Base-by-base conservation (phyloP, 2,113 vertebrate species). In the Phalacrocorax aristotelis region DNA sequence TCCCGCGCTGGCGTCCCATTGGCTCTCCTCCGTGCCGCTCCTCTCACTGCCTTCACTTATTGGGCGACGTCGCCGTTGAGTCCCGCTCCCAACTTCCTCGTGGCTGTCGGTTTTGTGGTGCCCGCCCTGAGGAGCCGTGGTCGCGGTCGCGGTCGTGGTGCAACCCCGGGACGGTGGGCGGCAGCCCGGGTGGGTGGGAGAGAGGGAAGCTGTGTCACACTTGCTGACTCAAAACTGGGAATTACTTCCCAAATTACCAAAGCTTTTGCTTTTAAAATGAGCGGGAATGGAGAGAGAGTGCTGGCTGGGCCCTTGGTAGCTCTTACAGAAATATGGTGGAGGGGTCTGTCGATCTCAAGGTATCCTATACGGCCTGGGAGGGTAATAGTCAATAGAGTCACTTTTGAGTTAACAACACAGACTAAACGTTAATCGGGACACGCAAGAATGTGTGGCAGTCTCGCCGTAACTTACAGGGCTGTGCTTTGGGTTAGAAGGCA, bases 401-500 rank as follows among this genome's bases (percentile, higher is more conserved):
- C 20, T 8, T 34, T 13, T 42, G 21, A 4, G 5, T 36, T 5
- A 34, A 18, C 29, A 3, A 10, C 44, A 5, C 20, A 2, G 64
- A 8, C 7, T 34, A 32, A 29, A 15, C 4, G 1, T 3, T 7
- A 19, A 6, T 34, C 3, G 1, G 38, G 36, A 27, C 14, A 0
- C 1, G 8, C 7, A 4, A 16, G 29, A 29, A 3, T 0, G 32
- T 46, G 38, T 3, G 0, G 16, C 36, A 21, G 5, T 17, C 21
- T 30, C 48, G n/a, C 40, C 0, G 0, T 38, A 22, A 2, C n/a
- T 49, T 13, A 0, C 3, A 62, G 52, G n/a, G 12, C 9, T 78
- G 27, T 38, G 38, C 16, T 60, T 57, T 27, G 68, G 57, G 5
- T 26, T 34, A 3, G 14, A 18, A 40, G 20, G n/a, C 22, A 4